A percentile compares a stretch with the other conserved stretches of the same genome.
Conservation (phyloP, 2,113 vertebrate species). For the Illadopsis cleaveri region DNA sequence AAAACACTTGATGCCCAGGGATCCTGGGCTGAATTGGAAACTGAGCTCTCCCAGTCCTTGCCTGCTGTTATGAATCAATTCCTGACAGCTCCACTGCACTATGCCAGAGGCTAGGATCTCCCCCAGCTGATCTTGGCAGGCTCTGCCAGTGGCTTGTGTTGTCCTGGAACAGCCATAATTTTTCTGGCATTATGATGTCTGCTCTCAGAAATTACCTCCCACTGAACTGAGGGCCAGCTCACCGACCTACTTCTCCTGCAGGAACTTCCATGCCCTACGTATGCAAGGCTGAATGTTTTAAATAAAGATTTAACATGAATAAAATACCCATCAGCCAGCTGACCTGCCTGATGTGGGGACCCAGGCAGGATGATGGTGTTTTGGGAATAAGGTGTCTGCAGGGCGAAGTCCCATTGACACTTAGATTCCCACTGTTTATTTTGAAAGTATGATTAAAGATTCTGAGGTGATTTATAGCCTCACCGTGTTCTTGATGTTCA, state of each 20-base stretch:
- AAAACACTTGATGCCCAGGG: not conserved
- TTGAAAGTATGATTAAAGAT: not conserved
- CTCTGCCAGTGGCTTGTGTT: not conserved
- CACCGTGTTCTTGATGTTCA: not conserved
- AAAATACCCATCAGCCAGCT: not conserved
- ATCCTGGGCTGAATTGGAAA: not conserved
- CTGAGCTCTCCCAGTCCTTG: not conserved
- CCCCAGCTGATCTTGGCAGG: not conserved
- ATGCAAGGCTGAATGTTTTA: not conserved
- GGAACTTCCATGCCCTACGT: not conserved
- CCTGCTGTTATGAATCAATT: not conserved
- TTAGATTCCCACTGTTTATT: not conserved
- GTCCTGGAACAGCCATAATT: not conserved
- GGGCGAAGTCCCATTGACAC: not conserved
- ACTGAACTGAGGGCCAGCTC: not conserved
- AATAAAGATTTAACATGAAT: not conserved
- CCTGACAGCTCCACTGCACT: not conserved
- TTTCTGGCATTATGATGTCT: not conserved
- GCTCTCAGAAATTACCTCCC: not conserved
- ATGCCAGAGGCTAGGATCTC: not conserved
- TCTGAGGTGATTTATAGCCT: not conserved
- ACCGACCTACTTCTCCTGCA: not conserved
- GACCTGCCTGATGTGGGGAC: not conserved
- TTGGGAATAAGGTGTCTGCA: not conserved
- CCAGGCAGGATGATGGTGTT: not conserved